phyloP scores from a whole-genome alignment of 2,888 invertebrate genomes.

The Lagria hirta region DNA sequence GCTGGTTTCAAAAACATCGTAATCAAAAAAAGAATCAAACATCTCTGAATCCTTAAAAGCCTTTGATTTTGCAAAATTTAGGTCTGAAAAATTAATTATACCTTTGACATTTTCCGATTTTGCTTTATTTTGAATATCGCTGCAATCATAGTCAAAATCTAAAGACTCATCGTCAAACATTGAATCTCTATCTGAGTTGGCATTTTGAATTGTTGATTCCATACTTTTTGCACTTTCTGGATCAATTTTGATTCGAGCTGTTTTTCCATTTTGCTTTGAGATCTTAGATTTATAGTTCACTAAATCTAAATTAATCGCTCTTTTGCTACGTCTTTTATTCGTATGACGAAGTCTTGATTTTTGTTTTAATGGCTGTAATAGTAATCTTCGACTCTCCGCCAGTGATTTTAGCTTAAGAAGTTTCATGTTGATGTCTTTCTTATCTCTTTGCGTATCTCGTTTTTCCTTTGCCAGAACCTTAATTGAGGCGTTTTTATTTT shows the following conservation, averaged over 20 bases:
- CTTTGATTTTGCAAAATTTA: too few relatives aligned
- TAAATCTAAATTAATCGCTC: conserved; percentile 46
- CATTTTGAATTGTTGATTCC: too few relatives aligned
- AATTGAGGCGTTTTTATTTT: conserved; percentile 26
- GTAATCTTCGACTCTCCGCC: conserved; percentile 2
- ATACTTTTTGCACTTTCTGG: too few relatives aligned
- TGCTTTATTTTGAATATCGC: too few relatives aligned
- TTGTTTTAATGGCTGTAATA: conserved; percentile 3
- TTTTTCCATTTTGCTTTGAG: conserved; percentile 8
- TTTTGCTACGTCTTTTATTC: conserved; percentile 27
- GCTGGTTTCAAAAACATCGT: conserved; percentile 18
- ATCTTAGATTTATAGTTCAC: conserved; percentile 36
- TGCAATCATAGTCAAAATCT: too few relatives aligned
- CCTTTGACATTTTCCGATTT: too few relatives aligned
- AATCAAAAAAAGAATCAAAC: too few relatives aligned
- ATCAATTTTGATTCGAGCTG: too few relatives aligned
- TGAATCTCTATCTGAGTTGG: too few relatives aligned
- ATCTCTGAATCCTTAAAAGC: too few relatives aligned
- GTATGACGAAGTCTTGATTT: conserved; percentile 5
- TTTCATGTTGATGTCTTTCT: conserved; percentile 35
- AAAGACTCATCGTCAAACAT: too few relatives aligned
- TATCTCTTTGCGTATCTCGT: conserved; percentile 7
- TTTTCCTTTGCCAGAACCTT: conserved; percentile 9
- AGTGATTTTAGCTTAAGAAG: conserved; percentile 23
- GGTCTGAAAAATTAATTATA: too few relatives aligned